Evolutionary conservation across 2,113 vertebrate genomes (phyloP), one percentile per base, ranked within the genome.

Genomic region (Menidia beryllina): DNA sequence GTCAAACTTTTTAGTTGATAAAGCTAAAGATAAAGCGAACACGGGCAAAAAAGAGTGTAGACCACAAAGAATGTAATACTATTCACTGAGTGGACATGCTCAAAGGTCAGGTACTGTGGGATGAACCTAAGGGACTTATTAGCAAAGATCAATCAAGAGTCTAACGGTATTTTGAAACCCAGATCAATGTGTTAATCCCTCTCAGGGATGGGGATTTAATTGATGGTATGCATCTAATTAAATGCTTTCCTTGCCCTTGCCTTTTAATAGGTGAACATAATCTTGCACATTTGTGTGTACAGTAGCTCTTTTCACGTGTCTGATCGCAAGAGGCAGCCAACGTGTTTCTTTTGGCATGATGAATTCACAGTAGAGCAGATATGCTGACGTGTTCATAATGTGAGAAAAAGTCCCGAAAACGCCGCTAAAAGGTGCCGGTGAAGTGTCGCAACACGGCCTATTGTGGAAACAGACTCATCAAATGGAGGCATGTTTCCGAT

Each of bases 71-170:
- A 27, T 21, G 14, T n/a, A 45, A 26, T n/a, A 73, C 51, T 58
- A 51, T 65, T 50, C 57, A 56, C 30, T 57, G 53, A 56, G 24
- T 50, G 43, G 54, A 59, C 8, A 10, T 19, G 43, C 24, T 43
- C 76, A 82, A 73, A 81, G 75, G 69, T 88, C 81, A 82, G 70
- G 62, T 65, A 65, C 43, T 57, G 20, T 36, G 60, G 75, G 56
- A 75, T 43, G 59, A 68, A 82, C 78, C 76, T 55, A 34, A 19
- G 72, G 78, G 81, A 80, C 70, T 82, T 80, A 75, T 82, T 85
- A 84, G 68, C 26, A 21, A 62, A 75, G 61, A 72, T 60, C 64
- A 61, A 65, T 80, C 55, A 69, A 66, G 49, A 59, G 19, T 69
- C 21, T 69, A 41, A 72, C 53, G 48, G 0, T 7, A 1, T 67